Conservation (phyloP, 2,888 invertebrate genomes). For the Polietes domitor region DNA sequence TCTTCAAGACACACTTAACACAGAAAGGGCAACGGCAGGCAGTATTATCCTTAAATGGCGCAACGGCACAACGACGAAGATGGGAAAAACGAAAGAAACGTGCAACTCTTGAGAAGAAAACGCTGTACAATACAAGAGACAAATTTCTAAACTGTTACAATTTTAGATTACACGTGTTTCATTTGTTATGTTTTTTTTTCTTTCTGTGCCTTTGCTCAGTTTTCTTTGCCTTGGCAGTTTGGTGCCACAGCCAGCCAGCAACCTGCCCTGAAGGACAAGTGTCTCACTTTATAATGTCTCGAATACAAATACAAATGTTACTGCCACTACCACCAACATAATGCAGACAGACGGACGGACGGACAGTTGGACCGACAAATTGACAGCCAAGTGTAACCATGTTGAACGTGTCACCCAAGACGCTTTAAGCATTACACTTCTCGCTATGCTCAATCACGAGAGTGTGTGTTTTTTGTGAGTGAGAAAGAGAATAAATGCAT, state of each 20-base stretch:
- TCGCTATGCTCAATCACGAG: not conserved
- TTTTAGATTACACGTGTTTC: constrained; percentile 47
- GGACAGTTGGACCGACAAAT: not conserved
- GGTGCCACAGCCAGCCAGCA: not conserved
- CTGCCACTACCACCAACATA: not conserved
- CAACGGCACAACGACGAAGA: not conserved
- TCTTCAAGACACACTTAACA: not conserved
- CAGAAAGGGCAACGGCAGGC: not conserved
- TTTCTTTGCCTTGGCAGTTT: not conserved
- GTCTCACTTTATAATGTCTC: not conserved
- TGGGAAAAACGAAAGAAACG: not conserved
- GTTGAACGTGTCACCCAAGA: not conserved
- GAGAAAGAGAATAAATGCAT: not conserved
- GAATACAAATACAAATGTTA: not conserved
- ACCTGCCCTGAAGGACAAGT: constrained; percentile 4
- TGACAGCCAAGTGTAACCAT: not conserved
- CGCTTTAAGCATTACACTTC: constrained; percentile 8
- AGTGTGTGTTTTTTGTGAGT: not conserved
- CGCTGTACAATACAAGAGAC: not conserved
- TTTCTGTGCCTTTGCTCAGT: not conserved
- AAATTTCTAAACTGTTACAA: constrained; percentile 45
- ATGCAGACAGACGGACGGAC: not conserved
- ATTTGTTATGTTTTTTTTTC: not conserved
- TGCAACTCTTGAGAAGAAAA: not conserved
- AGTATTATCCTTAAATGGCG: not conserved